Percentiles rank a stretch among this genome's conserved stretches.
Evolutionary conservation across 2,888 invertebrate species (phyloP).

Genomic region (Dromius quadrimaculatus): DNA sequence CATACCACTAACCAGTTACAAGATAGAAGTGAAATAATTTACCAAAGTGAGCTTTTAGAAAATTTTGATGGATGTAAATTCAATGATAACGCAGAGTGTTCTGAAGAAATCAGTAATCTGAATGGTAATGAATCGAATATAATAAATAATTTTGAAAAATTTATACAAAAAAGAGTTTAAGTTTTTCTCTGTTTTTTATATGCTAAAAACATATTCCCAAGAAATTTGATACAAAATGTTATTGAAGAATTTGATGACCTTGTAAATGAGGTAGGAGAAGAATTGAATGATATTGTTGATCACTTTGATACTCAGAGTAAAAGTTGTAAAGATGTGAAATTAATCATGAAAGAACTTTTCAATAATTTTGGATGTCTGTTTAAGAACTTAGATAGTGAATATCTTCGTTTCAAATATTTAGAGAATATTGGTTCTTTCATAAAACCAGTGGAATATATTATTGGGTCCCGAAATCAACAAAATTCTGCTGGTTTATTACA

Average conservation of each 20-base stretch:
- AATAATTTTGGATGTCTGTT: too few relatives aligned
- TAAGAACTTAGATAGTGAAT: constrained; percentile 40
- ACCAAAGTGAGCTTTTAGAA: too few relatives aligned
- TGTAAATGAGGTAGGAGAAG: too few relatives aligned
- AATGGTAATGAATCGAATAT: background rate
- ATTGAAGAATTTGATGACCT: background rate
- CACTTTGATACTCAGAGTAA: too few relatives aligned
- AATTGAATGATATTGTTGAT: too few relatives aligned
- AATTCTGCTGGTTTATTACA: background rate
- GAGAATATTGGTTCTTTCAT: constrained; percentile 25
- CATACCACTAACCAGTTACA: background rate
- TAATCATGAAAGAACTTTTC: too few relatives aligned
- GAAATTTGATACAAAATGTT: constrained; percentile 13
- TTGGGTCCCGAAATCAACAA: background rate
- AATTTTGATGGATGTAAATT: background rate
- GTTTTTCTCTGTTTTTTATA: background rate
- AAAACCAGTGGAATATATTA: constrained; percentile 5
- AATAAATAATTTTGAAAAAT: background rate
- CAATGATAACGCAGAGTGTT: too few relatives aligned
- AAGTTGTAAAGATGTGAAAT: background rate
- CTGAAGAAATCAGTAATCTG: too few relatives aligned
- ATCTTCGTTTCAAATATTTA: constrained; percentile 48
- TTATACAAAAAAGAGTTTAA: background rate
- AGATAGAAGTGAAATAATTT: too few relatives aligned
- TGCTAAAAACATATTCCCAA: constrained; percentile 7